Conservation (phyloP, 1,140 invertebrate genomes). For the Bombus balteatus region DNA sequence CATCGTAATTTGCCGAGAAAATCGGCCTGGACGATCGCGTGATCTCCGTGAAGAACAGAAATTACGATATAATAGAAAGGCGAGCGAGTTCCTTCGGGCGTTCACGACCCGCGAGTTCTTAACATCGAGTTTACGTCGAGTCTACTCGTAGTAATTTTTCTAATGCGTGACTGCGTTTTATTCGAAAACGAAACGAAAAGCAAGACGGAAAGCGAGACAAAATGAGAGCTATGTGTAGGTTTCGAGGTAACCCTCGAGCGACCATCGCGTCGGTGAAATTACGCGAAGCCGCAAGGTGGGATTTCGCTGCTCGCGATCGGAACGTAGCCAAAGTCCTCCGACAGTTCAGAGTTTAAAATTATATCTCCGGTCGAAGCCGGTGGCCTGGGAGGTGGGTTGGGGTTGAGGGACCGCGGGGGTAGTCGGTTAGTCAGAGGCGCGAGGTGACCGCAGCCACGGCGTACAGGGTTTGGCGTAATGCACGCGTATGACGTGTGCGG, state of each 20-base stretch:
- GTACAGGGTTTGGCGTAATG: constrained; percentile 68
- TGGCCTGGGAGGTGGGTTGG: background rate
- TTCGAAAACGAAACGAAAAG: background rate
- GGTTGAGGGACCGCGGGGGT: constrained; percentile 18
- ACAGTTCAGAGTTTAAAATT: constrained; percentile 60
- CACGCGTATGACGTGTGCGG: constrained; percentile 78
- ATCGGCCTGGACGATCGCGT: constrained; percentile 57
- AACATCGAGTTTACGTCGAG: background rate
- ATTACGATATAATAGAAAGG: constrained; percentile 42
- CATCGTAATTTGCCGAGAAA: constrained; percentile 65
- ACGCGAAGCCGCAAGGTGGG: background rate
- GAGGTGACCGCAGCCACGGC: constrained; percentile 68
- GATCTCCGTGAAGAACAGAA: constrained; percentile 9
- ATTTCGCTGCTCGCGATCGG: constrained; percentile 37
- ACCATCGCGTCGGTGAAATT: background rate
- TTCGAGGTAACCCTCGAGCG: background rate
- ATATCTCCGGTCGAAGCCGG: constrained; percentile 54
- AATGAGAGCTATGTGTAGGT: background rate
- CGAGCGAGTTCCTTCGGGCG: constrained; percentile 25
- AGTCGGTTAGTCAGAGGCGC: constrained; percentile 59
- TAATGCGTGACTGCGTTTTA: too few relatives aligned
- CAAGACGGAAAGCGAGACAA: background rate
- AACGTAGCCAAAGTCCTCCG: constrained; percentile 42
- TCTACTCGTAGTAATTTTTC: too few relatives aligned
- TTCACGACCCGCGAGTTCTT: constrained; percentile 1